A percentile compares a stretch with the other conserved stretches of the same genome.
These are phyloP conservation scores for Salmo trutta DNA, from an alignment of 2,797 vertebrate species.

Conservation along the genomic window DNA sequence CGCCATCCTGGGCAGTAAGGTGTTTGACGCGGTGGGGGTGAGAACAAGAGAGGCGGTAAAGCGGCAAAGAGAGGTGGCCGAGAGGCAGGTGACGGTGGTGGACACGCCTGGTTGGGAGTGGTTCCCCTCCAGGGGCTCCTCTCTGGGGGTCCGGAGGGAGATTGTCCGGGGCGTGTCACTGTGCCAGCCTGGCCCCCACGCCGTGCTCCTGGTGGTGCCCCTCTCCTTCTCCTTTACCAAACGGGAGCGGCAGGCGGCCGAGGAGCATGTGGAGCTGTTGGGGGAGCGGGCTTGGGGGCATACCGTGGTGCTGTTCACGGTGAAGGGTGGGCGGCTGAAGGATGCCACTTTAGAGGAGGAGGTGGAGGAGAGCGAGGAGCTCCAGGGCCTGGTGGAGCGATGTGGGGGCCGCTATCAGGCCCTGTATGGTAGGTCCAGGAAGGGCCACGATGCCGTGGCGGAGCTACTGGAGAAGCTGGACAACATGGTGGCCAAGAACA, in stretches of 20 bases:
- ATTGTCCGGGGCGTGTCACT: conserved; percentile 26
- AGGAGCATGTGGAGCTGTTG: conserved; percentile 47
- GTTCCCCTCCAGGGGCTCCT: conserved; percentile 32
- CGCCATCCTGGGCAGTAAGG: conserved; percentile 19
- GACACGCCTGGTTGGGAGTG: conserved; percentile 53
- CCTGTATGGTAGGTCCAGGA: conserved; percentile 21
- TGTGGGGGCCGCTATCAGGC: conserved; percentile 43
- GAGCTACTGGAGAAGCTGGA: conserved; percentile 43
- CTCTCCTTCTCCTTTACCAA: conserved; percentile 42
- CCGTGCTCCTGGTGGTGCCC: conserved; percentile 47
- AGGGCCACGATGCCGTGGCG: conserved; percentile 25
- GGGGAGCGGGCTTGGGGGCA: conserved; percentile 44
- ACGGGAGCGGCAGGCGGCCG: conserved; percentile 23
- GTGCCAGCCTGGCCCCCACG: conserved; percentile 46
- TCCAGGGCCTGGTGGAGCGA: conserved; percentile 35
- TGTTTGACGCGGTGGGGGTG: conserved; percentile 27
- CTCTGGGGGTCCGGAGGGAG: conserved; percentile 22
- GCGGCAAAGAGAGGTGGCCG: conserved; percentile 26
- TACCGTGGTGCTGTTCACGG: conserved; percentile 46
- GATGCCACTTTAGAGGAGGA: conserved; percentile 34
- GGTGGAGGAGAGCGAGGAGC: conserved; percentile 35
- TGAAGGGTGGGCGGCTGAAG: conserved; percentile 27
- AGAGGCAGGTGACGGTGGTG: conserved; percentile 27
- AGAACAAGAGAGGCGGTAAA: conserved; percentile 31
- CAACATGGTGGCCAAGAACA: conserved; percentile 27